Percentiles rank a stretch among this genome's conserved stretches.
These are phyloP conservation scores for Alloscopus bannaensis DNA, from an alignment of 2,888 invertebrate species.

Conservation along the genomic window DNA sequence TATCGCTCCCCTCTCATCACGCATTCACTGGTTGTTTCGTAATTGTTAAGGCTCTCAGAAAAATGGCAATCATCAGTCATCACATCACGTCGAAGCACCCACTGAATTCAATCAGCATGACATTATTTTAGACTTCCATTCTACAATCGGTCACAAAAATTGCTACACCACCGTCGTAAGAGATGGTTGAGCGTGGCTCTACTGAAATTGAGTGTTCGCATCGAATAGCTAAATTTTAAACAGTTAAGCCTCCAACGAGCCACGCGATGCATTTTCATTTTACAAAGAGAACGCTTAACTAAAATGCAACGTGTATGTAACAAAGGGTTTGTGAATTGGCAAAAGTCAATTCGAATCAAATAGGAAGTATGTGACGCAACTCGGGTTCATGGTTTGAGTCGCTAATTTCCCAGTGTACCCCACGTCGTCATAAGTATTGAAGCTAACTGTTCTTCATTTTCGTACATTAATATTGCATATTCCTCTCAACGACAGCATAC, in stretches of 20 bases:
- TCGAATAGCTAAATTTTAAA: too few species aligned
- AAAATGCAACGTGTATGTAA: neutral
- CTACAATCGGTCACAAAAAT: neutral
- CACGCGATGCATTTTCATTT: too few species aligned
- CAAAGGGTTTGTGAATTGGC: neutral
- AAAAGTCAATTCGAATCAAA: slow-evolving; percentile 15
- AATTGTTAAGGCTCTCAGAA: neutral
- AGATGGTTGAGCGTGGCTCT: neutral
- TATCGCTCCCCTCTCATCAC: neutral
- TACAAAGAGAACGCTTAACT: neutral
- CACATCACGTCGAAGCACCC: neutral
- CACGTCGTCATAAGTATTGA: slow-evolving; percentile 8
- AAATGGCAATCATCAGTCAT: neutral
- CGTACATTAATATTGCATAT: neutral
- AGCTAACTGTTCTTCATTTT: slow-evolving; percentile 6
- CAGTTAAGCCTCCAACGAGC: too few species aligned
- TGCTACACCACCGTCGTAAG: neutral
- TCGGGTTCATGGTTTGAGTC: slow-evolving; percentile 34
- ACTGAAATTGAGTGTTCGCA: too few species aligned
- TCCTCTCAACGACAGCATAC: neutral
- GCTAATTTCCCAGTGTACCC: slow-evolving; percentile 6
- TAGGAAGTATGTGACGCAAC: slow-evolving; percentile 41
- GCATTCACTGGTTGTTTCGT: too few species aligned
- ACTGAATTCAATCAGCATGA: neutral
- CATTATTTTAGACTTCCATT: neutral